These are phyloP conservation scores for Pseudotriccus pelzelni DNA, from an alignment of 2,797 vertebrate genomes.

Conservation along the genomic window DNA sequence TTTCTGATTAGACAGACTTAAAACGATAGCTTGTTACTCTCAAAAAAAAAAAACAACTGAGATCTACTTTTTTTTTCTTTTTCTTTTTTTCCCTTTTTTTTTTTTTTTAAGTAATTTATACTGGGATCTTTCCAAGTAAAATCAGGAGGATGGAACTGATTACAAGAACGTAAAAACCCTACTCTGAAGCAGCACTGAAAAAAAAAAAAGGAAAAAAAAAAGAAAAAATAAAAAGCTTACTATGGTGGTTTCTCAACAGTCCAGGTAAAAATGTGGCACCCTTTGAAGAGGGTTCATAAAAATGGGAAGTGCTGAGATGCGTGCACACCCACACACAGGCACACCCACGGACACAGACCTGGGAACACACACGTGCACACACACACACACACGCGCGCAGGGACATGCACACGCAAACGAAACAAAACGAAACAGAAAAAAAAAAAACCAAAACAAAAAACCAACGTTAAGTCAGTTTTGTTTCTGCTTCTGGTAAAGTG, in stretches of 20 bases:
- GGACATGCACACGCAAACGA: constrained; percentile 7
- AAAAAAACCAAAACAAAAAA: background rate
- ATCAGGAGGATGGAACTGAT: constrained; percentile 51
- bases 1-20: constrained; percentile 59
- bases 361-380: background rate
- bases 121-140: constrained; percentile 52
- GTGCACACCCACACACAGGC: background rate
- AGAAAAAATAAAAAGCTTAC: constrained; percentile 57
- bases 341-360: background rate
- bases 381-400: background rate
- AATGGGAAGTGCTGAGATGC: constrained; percentile 68
- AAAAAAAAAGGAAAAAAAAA: background rate
- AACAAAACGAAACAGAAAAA: background rate
- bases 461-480: constrained; percentile 54
- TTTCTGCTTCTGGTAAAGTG: constrained; percentile 82
- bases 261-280: constrained; percentile 77
- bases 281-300: constrained; percentile 65
- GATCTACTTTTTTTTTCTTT: constrained; percentile 13
- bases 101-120: background rate
- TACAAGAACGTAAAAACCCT: constrained; percentile 25
- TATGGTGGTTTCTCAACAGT: constrained; percentile 67
- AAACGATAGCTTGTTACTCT: constrained; percentile 64
- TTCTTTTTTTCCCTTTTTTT: background rate
- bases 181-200: constrained; percentile 56
- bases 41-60: background rate